phyloP scores from a whole-genome alignment of 2,888 invertebrate genomes.

The Drosophila flavopinicola region DNA sequence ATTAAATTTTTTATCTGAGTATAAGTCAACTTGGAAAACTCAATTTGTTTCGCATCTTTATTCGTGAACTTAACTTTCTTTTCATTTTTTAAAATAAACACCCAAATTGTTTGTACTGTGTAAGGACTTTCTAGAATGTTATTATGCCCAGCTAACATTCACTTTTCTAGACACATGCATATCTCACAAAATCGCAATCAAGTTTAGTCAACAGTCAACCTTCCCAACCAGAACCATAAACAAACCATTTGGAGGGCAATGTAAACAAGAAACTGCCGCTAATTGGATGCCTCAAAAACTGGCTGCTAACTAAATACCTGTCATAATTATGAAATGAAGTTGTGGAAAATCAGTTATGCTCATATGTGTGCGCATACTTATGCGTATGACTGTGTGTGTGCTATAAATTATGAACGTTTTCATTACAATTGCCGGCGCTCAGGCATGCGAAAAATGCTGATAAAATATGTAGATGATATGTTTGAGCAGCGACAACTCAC shows the following conservation, averaged over 20 bases:
- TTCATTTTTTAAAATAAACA: too few species aligned
- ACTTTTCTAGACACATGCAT: neutral
- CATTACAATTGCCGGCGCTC: constrained; percentile 71
- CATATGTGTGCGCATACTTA: neutral
- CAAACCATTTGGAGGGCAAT: constrained; percentile 22
- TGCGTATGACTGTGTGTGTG: neutral
- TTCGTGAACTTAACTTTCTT: too few species aligned
- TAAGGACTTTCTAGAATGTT: neutral
- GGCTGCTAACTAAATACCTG: constrained; percentile 51
- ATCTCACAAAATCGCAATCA: constrained; percentile 1
- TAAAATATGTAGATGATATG: constrained; percentile 68
- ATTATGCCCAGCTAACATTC: neutral
- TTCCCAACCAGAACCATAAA: constrained; percentile 12
- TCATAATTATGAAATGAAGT: constrained; percentile 57
- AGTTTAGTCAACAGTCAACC: neutral
- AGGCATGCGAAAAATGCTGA: constrained; percentile 74
- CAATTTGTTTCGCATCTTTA: too few species aligned
- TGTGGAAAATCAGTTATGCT: constrained; percentile 7
- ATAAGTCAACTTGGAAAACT: too few species aligned
- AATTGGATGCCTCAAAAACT: constrained; percentile 62
- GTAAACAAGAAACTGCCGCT: constrained; percentile 55
- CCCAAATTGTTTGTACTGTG: neutral
- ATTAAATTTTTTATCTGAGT: too few species aligned
- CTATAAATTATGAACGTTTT: constrained; percentile 64
- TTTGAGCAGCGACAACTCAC: constrained; percentile 24